A percentile compares a stretch with the other conserved stretches of the same genome.
Evolutionary conservation across 2,888 invertebrate species (phyloP).

Genomic region (Thymelicus acteon): DNA sequence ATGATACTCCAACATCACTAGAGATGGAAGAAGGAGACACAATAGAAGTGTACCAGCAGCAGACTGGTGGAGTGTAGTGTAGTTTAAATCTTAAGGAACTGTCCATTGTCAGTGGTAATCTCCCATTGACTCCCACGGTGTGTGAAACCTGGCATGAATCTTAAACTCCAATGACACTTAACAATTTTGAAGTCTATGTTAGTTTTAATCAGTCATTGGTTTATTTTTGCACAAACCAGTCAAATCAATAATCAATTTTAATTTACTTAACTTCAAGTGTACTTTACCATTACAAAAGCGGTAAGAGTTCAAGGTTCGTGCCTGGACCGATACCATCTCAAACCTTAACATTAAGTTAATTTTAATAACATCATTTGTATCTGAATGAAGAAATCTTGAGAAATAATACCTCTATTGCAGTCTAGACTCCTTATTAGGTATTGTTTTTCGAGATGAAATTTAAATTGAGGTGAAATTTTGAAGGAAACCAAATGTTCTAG

Average conservation of each 20-base stretch:
- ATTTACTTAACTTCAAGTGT: constrained; percentile 10
- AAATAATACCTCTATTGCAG: constrained; percentile 37
- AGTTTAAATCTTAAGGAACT: constrained; percentile 73
- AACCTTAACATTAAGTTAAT: constrained; percentile 78
- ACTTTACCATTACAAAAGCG: not conserved
- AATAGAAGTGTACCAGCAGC: constrained; percentile 98
- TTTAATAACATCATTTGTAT: constrained; percentile 69
- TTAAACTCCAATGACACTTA: constrained; percentile 7
- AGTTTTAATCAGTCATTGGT: constrained; percentile 17
- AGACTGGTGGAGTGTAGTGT: constrained; percentile 91
- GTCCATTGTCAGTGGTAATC: constrained; percentile 66
- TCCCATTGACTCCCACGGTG: constrained; percentile 59
- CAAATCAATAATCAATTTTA: not conserved
- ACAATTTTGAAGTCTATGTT: constrained; percentile 5
- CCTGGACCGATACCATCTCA: constrained; percentile 63
- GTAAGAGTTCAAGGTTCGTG: constrained; percentile 23
- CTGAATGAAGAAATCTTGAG: constrained; percentile 51
- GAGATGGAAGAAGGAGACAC: constrained; percentile 98
- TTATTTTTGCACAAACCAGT: constrained; percentile 16
- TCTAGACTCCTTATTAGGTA: constrained; percentile 19
- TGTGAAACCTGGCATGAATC: constrained; percentile 26
- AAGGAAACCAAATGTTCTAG: constrained; percentile 75
- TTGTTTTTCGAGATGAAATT: constrained; percentile 46
- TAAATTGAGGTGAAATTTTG: constrained; percentile 55
- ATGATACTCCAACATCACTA: constrained; percentile 94